These are phyloP conservation scores for Xiphorhynchus elegans DNA, from an alignment of 2,113 vertebrate species.

Conservation along the genomic window DNA sequence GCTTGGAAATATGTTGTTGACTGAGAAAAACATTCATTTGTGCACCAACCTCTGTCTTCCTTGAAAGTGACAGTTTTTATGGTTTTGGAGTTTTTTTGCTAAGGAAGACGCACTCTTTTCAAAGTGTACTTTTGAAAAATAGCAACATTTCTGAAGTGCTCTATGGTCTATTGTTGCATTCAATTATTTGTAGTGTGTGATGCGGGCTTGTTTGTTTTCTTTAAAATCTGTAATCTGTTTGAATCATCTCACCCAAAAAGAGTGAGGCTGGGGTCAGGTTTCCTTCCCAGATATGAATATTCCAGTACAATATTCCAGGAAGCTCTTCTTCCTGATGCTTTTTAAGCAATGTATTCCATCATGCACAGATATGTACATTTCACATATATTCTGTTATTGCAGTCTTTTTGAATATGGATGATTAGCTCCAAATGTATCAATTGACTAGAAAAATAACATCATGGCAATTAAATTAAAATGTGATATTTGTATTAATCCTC, in stretches of 20 bases:
- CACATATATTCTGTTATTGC: slow-evolving; percentile 2
- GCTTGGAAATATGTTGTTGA: neutral
- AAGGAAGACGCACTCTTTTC: neutral
- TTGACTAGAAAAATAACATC: slow-evolving; percentile 1
- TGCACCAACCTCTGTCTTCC: neutral
- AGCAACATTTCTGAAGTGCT: neutral
- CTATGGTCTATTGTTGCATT: neutral
- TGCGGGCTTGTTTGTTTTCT: neutral
- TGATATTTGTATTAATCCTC: neutral
- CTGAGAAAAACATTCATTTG: neutral
- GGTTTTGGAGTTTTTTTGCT: neutral
- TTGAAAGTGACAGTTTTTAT: neutral
- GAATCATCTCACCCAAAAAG: neutral
- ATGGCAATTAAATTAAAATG: neutral
- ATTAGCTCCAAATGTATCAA: neutral
- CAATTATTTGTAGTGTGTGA: neutral
- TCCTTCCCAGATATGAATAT: neutral
- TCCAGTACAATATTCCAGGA: neutral
- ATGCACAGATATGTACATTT: neutral
- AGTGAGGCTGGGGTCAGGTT: neutral
- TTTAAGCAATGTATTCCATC: neutral
- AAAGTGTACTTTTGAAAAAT: neutral
- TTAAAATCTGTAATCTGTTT: neutral
- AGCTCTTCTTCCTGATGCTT: neutral
- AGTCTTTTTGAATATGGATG: neutral